A percentile compares a stretch with the other conserved stretches of the same genome.
Evolutionary conservation across 92 coral and sea anemone genomes (phyloP).

Genomic region (Phenganax marumi): DNA sequence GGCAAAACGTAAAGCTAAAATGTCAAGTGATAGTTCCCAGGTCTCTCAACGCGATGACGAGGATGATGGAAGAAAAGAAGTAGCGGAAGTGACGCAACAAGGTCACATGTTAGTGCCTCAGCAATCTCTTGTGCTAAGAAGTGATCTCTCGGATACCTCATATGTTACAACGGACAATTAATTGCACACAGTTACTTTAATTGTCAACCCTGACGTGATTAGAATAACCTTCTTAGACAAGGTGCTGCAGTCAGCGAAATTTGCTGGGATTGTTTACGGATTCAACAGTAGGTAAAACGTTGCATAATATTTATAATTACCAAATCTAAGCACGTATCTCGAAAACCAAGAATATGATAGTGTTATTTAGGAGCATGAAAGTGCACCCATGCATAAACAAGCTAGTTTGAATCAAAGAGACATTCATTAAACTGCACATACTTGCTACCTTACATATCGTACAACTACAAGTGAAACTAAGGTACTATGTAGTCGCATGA

Average conservation of each 20-base stretch:
- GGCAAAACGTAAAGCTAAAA: conserved; percentile 23
- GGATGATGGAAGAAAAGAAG: neutral
- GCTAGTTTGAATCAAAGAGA: too few species aligned
- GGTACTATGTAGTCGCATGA: too few species aligned
- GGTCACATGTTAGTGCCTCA: neutral
- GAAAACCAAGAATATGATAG: too few species aligned
- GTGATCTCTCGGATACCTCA: conserved; percentile 37
- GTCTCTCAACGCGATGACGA: conserved; percentile 26
- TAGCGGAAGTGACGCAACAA: neutral
- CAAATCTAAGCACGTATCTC: too few species aligned
- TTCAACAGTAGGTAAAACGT: too few species aligned
- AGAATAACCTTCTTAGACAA: neutral
- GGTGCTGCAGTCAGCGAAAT: neutral
- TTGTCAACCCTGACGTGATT: neutral
- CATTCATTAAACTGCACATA: too few species aligned
- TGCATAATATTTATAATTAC: too few species aligned
- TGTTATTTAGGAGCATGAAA: too few species aligned
- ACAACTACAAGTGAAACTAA: too few species aligned
- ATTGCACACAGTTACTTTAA: neutral
- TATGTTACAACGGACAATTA: conserved; percentile 36
- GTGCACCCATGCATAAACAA: too few species aligned
- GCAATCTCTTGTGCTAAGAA: conserved; percentile 1
- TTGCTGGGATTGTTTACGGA: too few species aligned
- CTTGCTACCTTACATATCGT: too few species aligned
- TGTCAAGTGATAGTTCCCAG: conserved; percentile 31